Conservation (phyloP, 2,888 invertebrate genomes). For the Acanthosoma haemorrhoidale region DNA sequence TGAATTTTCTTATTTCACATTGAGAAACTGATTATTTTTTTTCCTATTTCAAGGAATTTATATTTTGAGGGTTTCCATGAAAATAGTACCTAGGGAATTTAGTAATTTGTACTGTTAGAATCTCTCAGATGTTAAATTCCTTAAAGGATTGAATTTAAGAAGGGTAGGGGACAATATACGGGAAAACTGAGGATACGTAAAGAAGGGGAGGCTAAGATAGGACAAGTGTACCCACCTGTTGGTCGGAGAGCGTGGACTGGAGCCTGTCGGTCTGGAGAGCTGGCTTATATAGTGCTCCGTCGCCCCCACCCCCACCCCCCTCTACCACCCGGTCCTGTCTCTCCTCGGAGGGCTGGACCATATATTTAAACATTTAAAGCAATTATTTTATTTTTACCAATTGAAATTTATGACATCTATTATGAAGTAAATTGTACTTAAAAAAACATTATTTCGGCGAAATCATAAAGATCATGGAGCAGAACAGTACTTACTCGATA, state of each 20-base stretch:
- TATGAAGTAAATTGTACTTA: too few relatives aligned
- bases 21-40: background rate
- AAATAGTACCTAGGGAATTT: too few relatives aligned
- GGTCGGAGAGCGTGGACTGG: background rate
- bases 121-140: background rate
- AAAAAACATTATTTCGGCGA: too few relatives aligned
- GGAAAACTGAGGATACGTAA: background rate
- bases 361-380: too few relatives aligned
- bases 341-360: too few relatives aligned
- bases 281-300: background rate
- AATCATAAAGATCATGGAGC: too few relatives aligned
- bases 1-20: too few relatives aligned
- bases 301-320: background rate
- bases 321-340: background rate
- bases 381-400: too few relatives aligned
- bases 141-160: background rate
- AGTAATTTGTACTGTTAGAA: too few relatives aligned
- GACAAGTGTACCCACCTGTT: conserved; percentile 8
- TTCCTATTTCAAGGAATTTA: background rate
- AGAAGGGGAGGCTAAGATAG: background rate
- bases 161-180: background rate
- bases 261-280: background rate
- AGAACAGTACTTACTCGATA: too few relatives aligned
- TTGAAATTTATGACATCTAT: too few relatives aligned
- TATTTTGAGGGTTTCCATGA: background rate